Evolutionary conservation across 2,113 vertebrate genomes (phyloP).

Genomic region (Ceuthmochares aereus): DNA sequence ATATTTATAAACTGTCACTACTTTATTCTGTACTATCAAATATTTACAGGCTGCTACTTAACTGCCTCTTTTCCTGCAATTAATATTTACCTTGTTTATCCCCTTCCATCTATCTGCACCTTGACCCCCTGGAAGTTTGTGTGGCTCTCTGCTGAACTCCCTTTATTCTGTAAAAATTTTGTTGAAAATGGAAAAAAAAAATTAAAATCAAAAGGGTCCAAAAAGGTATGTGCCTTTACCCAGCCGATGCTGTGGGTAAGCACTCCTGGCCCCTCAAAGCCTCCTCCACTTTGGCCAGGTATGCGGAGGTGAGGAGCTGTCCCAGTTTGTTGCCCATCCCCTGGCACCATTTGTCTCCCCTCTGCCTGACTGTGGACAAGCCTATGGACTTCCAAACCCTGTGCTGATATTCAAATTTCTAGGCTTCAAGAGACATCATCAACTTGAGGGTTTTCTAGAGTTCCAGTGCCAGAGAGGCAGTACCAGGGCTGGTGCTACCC

Average conservation of each 20-base stretch:
- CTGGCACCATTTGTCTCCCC: background rate
- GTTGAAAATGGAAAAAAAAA: background rate
- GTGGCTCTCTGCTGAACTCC: background rate
- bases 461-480: background rate
- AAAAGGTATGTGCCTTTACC: background rate
- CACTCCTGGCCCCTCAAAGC: background rate
- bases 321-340: background rate
- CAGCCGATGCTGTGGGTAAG: background rate
- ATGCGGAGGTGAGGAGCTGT: background rate
- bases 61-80: background rate
- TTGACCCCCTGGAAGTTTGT: fast-evolving
- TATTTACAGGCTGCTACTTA: background rate
- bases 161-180: background rate
- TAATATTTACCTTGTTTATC: background rate
- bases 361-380: background rate
- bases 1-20: background rate
- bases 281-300: background rate
- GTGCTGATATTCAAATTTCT: background rate
- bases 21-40: background rate
- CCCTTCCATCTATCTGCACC: too few species aligned
- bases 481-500: background rate
- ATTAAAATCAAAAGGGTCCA: background rate
- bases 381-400: fast-evolving
- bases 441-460: background rate
- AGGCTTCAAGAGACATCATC: background rate